These are phyloP conservation scores for Latrodectus hesperus DNA, from an alignment of 2,888 invertebrate species.

Conservation along the genomic window DNA sequence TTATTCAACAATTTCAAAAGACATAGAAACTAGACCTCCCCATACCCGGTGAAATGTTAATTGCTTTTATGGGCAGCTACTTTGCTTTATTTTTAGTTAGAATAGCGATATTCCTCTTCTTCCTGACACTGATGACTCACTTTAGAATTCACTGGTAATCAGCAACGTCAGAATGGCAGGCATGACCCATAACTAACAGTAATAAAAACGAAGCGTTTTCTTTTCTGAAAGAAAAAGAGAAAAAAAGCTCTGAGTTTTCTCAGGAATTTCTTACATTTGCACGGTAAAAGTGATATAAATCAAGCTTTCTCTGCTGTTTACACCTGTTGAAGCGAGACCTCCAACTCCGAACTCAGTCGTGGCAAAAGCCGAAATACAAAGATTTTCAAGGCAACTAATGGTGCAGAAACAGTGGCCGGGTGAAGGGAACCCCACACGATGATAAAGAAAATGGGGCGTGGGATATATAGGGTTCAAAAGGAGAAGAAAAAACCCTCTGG, in stretches of 20 bases:
- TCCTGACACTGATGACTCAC: too few species aligned
- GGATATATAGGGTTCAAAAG: not conserved
- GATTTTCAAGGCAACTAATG: not conserved
- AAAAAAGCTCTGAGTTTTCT: not conserved
- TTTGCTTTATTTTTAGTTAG: too few species aligned
- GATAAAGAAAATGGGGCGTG: slow-evolving; percentile 22
- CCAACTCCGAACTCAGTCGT: not conserved
- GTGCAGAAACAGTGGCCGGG: not conserved
- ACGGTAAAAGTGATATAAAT: not conserved
- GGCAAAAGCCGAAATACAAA: not conserved
- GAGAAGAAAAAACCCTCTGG: not conserved
- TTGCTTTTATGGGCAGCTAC: too few species aligned
- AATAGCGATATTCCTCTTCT: too few species aligned
- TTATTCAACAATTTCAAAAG: too few species aligned
- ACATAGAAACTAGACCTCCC: too few species aligned
- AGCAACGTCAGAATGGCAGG: too few species aligned
- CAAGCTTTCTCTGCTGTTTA: not conserved
- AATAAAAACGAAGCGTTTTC: too few species aligned
- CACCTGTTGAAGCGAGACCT: slow-evolving; percentile 29
- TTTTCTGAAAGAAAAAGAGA: too few species aligned
- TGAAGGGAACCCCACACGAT: slow-evolving; percentile 48
- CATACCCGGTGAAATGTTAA: too few species aligned
- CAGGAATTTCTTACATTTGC: not conserved
- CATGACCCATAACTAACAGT: too few species aligned
- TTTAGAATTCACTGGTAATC: too few species aligned